These are phyloP conservation scores for Heliconius hortense DNA, from an alignment of 2,888 invertebrate genomes.

Conservation along the genomic window DNA sequence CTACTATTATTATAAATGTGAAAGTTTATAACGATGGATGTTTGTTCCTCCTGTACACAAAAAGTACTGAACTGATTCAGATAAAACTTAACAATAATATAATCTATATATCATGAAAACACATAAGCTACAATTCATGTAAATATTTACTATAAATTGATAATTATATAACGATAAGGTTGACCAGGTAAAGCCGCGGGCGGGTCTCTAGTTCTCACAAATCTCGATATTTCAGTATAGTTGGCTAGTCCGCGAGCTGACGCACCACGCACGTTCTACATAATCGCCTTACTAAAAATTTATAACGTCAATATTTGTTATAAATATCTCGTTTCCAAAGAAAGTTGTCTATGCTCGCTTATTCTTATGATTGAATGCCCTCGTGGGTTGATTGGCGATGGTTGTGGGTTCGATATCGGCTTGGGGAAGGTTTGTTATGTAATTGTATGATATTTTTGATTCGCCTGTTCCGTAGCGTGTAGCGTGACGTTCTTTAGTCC, in stretches of 20 bases:
- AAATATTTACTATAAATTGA: neutral
- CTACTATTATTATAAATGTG: neutral
- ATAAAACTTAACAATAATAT: neutral
- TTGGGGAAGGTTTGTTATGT: no score
- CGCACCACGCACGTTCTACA: neutral
- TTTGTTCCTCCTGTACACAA: neutral
- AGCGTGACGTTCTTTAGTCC: no score
- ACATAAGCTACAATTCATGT: neutral
- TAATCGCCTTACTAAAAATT: conserved; percentile 15
- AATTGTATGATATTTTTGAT: no score
- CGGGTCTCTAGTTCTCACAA: neutral
- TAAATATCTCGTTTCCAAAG: conserved; percentile 9
- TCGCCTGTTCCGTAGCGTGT: no score
- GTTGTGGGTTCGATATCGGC: neutral
- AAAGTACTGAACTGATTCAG: neutral
- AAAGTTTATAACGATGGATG: neutral
- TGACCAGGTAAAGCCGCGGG: neutral
- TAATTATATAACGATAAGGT: neutral
- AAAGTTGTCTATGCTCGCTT: neutral
- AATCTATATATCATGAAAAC: neutral
- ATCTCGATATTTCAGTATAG: neutral
- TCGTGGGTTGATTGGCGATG: neutral
- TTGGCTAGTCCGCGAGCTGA: neutral
- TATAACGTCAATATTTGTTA: conserved; percentile 14
- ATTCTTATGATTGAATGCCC: neutral